phyloP scores from a whole-genome alignment of 1,140 invertebrate species.

The Drosophila serrata region DNA sequence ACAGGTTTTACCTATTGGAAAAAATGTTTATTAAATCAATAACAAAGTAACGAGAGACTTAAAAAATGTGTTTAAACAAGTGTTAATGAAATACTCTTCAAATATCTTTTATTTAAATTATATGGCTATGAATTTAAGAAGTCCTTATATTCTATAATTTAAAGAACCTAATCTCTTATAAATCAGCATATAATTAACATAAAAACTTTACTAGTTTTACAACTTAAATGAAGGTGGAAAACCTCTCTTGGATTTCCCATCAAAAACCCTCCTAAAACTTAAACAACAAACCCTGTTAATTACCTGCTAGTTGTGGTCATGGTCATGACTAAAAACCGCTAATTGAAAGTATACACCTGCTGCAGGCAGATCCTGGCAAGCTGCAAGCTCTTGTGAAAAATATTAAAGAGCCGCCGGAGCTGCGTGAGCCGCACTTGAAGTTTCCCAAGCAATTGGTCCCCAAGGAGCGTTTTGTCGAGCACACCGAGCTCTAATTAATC shows the following conservation, averaged over 20 bases:
- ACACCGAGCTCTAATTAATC: slow-evolving; percentile 66
- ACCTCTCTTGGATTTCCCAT: neutral
- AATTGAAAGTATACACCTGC: slow-evolving; percentile 70
- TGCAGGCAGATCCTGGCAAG: slow-evolving; percentile 8
- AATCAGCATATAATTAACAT: neutral
- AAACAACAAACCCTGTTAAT: slow-evolving; percentile 42
- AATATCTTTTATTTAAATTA: neutral
- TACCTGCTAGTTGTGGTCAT: slow-evolving; percentile 43
- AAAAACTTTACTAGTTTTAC: no score
- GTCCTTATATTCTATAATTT: neutral
- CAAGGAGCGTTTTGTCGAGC: slow-evolving; percentile 65
- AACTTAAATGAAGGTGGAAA: neutral
- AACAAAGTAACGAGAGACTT: neutral
- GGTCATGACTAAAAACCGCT: slow-evolving; percentile 27
- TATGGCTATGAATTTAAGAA: no score
- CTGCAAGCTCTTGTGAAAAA: slow-evolving; percentile 23
- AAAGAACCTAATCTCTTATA: no score
- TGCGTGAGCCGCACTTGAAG: slow-evolving; percentile 45
- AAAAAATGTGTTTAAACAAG: neutral
- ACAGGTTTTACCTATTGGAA: neutral
- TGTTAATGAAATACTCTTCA: neutral
- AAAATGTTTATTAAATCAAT: neutral
- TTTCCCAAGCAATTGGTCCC: slow-evolving; percentile 62
- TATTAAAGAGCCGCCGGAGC: slow-evolving; percentile 29
- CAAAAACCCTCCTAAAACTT: neutral